These are phyloP conservation scores for Squalus acanthias DNA, from an alignment of 2,797 vertebrate genomes.

Conservation along the genomic window DNA sequence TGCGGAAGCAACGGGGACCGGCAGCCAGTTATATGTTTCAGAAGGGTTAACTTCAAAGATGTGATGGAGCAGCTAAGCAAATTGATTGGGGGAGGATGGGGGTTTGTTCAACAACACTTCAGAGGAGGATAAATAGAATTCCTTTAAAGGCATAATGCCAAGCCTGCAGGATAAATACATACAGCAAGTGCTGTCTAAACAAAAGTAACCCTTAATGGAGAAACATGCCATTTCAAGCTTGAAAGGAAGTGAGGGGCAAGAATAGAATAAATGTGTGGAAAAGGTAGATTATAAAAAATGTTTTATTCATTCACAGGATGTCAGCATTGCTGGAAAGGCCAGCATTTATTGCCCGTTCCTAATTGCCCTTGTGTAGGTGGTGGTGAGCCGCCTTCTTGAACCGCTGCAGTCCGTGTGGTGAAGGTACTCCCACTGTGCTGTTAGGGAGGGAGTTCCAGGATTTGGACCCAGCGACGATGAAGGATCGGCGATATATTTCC, in stretches of 20 bases:
- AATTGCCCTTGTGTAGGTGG: too few species aligned
- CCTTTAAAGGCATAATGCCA: background rate
- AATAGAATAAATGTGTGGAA: background rate
- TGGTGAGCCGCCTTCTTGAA: too few species aligned
- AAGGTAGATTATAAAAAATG: background rate
- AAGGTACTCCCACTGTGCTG: too few species aligned
- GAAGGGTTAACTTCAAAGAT: background rate
- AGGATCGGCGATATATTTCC: too few species aligned
- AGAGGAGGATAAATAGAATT: too few species aligned
- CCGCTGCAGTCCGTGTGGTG: too few species aligned
- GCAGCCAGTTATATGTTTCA: background rate
- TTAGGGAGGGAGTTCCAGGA: too few species aligned
- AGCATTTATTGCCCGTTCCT: too few species aligned
- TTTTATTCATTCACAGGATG: too few species aligned
- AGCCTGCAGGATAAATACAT: background rate
- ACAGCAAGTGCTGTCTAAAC: background rate
- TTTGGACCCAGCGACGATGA: too few species aligned
- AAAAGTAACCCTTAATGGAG: background rate
- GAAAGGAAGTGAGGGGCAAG: background rate
- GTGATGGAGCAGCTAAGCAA: too few species aligned
- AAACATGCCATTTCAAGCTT: background rate
- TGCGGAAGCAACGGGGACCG: background rate
- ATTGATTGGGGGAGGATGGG: background rate
- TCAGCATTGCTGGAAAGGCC: too few species aligned
- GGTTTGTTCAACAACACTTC: background rate